Evolutionary conservation across 2,113 vertebrate genomes (phyloP).

Genomic region (Ahaetulla prasina): DNA sequence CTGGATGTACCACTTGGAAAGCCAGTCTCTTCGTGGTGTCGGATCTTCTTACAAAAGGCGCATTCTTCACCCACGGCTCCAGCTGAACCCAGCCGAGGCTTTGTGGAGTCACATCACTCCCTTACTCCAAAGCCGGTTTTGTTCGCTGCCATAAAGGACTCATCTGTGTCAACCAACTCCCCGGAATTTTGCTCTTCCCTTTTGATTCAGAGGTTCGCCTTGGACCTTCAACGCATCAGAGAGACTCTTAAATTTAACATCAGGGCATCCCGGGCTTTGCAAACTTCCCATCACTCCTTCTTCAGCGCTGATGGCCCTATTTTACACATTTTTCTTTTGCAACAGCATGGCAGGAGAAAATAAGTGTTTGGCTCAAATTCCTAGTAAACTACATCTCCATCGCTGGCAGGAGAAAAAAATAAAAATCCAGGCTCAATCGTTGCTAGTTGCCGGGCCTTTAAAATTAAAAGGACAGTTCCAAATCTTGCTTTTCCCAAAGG

Average conservation of each 20-base stretch:
- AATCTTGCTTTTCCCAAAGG: not conserved
- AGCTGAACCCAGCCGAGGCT: constrained; percentile 35
- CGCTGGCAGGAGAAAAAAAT: not conserved
- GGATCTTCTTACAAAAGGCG: constrained; percentile 4
- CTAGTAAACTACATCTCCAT: not conserved
- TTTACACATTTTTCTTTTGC: constrained; percentile 14
- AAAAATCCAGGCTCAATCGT: not conserved
- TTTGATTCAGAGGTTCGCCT: constrained; percentile 42
- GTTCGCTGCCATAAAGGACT: constrained; percentile 61
- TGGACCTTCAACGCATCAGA: constrained; percentile 34
- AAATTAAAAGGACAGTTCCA: not conserved
- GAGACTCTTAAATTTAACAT: constrained; percentile 42
- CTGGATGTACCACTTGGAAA: not conserved
- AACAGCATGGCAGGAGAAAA: not conserved
- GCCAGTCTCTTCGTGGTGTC: constrained; percentile 39
- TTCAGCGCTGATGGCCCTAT: not conserved
- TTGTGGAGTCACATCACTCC: constrained; percentile 39
- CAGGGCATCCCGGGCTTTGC: constrained; percentile 37
- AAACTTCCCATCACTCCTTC: constrained; percentile 1
- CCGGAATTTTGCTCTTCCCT: constrained; percentile 49
- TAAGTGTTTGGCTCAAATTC: not conserved
- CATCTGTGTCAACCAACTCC: constrained; percentile 51
- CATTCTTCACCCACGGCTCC: not conserved
- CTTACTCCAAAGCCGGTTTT: constrained; percentile 47
- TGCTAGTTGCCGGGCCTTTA: not conserved